Base-by-base conservation (phyloP, 2,113 vertebrate species). In the Nerophis ophidion region DNA sequence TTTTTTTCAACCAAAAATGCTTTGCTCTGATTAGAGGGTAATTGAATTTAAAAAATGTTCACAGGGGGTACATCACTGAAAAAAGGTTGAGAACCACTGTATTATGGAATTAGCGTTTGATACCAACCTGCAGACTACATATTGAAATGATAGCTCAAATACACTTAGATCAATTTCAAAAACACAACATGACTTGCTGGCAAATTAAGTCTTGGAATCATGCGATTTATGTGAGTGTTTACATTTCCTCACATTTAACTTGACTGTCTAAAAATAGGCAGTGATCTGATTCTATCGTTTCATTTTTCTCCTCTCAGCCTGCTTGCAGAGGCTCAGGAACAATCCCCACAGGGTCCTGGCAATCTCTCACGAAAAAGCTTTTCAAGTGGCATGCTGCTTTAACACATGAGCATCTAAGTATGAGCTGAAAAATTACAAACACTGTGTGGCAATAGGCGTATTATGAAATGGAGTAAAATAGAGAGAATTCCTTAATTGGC, bases 281-380 rank as follows among this genome's bases (percentile, higher is more conserved):
- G 9, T 45, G 42, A 56, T 5, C 6, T 7, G 33, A 48, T 45
- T 63, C 33, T 61, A 0, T 50, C 56, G 44, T 63, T 58, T 63
- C 50, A 45, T 59, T 72, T 56, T 51, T 16, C 46, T 51, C 42
- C 38, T 52, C 47, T 45, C 61, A 45, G 38, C 13, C n/a, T 70
- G 65, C 72, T 62, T 60, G 48, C 61, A 47, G 53, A 40, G 14
- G 55, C 63, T 70, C 49, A 26, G 48, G 17, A 44, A 11, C 46
- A 63, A 45, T 42, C 55, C 15, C 71, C 67, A 45, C 33, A 7
- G 75, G 63, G 62, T 75, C 60, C 42, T 54, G 65, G 36, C 60
- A 65, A 54, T 78, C 64, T 76, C 59, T 51, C 48, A 63, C 51
- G 61, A 76, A 76, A 81, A 66, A 46, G 57, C 50, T 68, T 78